phyloP scores from a whole-genome alignment of 2,797 vertebrate species.

The Eulemur mongoz region DNA sequence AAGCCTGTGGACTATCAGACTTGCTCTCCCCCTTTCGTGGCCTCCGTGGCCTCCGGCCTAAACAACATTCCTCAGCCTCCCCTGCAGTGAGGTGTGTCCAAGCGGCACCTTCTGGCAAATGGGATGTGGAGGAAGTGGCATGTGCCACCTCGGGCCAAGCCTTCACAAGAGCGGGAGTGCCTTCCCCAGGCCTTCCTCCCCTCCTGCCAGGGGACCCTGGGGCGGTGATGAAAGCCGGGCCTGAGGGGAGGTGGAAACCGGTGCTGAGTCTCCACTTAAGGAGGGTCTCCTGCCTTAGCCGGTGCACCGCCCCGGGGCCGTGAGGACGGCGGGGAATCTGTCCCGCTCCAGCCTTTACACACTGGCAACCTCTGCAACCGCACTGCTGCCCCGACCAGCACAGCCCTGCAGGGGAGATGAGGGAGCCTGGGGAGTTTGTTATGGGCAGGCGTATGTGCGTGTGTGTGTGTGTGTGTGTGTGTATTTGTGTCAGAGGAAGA shows the following conservation, averaged over 20 bases:
- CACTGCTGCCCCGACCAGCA: background rate
- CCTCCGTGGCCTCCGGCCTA: background rate
- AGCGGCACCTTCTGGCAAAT: background rate
- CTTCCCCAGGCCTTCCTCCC: background rate
- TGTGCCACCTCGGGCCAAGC: background rate
- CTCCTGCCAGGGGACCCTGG: background rate
- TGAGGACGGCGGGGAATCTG: background rate
- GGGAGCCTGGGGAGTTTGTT: background rate
- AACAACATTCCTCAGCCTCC: too few relatives aligned
- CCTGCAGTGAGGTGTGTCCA: background rate
- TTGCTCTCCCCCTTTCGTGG: too few relatives aligned
- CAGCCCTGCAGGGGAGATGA: background rate
- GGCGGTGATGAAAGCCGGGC: background rate
- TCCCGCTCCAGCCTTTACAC: background rate
- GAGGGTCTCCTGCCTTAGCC: background rate
- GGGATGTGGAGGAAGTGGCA: background rate
- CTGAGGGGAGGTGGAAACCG: rapidly evolving
- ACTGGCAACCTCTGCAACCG: background rate
- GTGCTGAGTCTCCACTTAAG: background rate
- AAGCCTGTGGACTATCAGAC: background rate
- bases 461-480: too few relatives aligned
- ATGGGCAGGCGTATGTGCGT: rapidly evolving
- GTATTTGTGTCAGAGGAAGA: background rate
- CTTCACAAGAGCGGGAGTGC: background rate
- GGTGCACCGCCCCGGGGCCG: rapidly evolving